Conservation (phyloP, 37 sponge, comb jelly and placozoan species). For the Dysidea cf. avara region DNA sequence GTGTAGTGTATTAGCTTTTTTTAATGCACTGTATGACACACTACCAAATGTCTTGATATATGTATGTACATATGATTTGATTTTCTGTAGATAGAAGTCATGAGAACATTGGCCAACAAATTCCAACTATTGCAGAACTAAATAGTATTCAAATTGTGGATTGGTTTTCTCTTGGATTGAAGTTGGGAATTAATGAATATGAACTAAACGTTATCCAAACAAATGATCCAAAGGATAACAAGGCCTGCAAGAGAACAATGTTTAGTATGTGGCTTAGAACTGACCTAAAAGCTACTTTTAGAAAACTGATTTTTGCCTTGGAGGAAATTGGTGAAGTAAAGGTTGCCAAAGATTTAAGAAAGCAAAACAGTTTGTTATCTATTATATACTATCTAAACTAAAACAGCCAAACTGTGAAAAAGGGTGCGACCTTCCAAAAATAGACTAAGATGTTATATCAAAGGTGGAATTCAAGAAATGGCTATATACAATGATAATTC, state of each 20-base stretch:
- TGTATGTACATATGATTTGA: too few species aligned
- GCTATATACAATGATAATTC: too few species aligned
- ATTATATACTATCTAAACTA: too few species aligned
- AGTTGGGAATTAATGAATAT: not conserved
- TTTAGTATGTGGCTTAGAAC: not conserved
- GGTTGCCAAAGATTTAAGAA: not conserved
- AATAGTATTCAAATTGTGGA: not conserved
- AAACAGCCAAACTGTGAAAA: too few species aligned
- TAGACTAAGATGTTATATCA: too few species aligned
- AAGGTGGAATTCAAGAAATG: too few species aligned
- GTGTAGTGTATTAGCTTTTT: too few species aligned
- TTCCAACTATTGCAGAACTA: slow-evolving; percentile 1
- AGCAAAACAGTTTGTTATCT: not conserved
- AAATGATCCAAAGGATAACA: not conserved
- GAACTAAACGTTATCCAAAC: not conserved
- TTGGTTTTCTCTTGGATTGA: slow-evolving; percentile 3
- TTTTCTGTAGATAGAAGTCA: not conserved
- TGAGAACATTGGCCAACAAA: not conserved
- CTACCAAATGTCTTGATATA: too few species aligned
- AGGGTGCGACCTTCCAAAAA: too few species aligned
- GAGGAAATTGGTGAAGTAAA: slow-evolving; percentile 3
- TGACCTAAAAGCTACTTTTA: not conserved
- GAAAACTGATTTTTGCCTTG: not conserved
- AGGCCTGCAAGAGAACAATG: slow-evolving; percentile 1
- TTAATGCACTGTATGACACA: too few species aligned